Evolutionary conservation across 2,888 invertebrate genomes (phyloP), one percentile per base, ranked within the genome.

Genomic region (Tetramorium bicarinatum): DNA sequence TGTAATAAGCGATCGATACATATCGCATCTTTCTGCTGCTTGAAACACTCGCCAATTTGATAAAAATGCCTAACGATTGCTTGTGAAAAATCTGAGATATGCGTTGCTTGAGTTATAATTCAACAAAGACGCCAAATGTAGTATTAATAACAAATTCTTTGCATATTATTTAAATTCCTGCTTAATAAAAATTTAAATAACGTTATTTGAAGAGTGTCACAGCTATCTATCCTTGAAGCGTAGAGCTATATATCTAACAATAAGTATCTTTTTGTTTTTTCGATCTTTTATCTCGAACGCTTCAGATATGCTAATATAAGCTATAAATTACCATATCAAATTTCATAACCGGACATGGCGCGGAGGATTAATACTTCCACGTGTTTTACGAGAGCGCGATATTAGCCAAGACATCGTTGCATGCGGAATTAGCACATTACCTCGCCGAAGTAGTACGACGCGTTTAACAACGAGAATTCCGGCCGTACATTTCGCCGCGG

Each of bases 361-460:
- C 44, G 15, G n/a, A 59, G 34, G 56, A 59, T 34, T 38, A 25
- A 72, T 72, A 25, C 1, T 21, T 25, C 25, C 29, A 41, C 21
- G 13, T 59, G 6, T 47, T 59, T 11, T 34, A 52, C 52, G 59
- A 38, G 25, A 34, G 59, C 47, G 44, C 56, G 15, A 66, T 34
- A 44, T 77, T 66, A 79, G 25, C 56, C 71, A 2, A 59, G 77
- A 79, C 56, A 29, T 38, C 38, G 66, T 21, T n/a, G 56, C 59
- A 44, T 29, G 47, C 47, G 25, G 59, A 72, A 80, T 80, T 72
- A 72, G 59, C 82, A 59, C 88, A 85, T 83, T 83, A 61, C 25
- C 41, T 81, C 52, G 71, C 34, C 64, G 86, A 66, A 52, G 59
- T 84, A 52, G 59, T 84, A 82, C 88, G 85, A 87, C 84, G 85